phyloP scores from a whole-genome alignment of 92 coral and sea anemone species.

The Pocillopora grandis region DNA sequence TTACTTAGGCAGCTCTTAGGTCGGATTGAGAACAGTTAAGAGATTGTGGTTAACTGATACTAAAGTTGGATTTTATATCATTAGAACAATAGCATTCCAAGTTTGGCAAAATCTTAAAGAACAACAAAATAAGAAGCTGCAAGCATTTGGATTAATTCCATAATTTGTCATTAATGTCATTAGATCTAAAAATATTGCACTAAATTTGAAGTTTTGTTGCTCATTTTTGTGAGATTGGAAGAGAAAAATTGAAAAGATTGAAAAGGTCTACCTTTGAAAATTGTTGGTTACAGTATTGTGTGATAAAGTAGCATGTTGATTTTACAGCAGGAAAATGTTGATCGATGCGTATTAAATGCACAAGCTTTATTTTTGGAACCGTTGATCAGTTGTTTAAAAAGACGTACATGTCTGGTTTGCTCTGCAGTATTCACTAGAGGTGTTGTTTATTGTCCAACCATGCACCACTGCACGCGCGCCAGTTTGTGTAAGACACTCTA shows the following conservation, averaged over 20 bases:
- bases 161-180: neutral
- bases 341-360: neutral
- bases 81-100: constrained; percentile 23
- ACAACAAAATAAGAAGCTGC: constrained; percentile 28
- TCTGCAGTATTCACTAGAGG: neutral
- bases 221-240: neutral
- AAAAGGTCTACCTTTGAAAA: neutral
- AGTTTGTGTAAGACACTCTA: neutral
- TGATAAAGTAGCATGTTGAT: neutral
- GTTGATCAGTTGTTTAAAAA: neutral
- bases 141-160: constrained; percentile 11
- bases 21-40: neutral
- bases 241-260: neutral
- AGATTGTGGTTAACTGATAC: constrained; percentile 12
- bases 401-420: neutral
- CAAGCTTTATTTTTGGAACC: neutral
- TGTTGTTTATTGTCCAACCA: neutral
- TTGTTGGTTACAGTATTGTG: neutral
- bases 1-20: neutral
- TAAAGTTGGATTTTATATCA: constrained; percentile 7
- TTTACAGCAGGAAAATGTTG: neutral
- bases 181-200: neutral
- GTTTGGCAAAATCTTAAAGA: constrained; percentile 24
- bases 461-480: constrained; percentile 22
- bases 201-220: neutral